Conservation (phyloP, 2,797 vertebrate genomes). For the Poecile montanus region DNA sequence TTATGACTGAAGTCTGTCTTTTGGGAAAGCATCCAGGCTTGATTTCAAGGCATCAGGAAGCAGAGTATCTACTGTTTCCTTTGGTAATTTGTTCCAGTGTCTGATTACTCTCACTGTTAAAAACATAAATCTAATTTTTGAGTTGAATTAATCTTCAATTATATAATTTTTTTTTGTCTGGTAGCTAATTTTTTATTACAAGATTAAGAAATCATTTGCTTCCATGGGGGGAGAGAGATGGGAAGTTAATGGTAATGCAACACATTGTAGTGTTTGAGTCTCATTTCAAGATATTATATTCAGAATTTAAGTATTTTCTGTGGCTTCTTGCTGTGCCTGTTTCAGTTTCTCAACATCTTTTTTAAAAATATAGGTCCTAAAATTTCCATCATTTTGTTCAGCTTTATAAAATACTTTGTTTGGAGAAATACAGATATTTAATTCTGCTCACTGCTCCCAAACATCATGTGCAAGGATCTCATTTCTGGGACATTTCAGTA, state of each 20-base stretch:
- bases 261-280: not conserved
- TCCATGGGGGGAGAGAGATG: fast-evolving
- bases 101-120: slow-evolving; percentile 23
- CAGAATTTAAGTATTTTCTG: not conserved
- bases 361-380: not conserved
- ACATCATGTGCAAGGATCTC: not conserved
- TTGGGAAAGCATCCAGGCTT: slow-evolving; percentile 12
- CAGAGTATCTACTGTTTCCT: slow-evolving; percentile 34
- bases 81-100: slow-evolving; percentile 10
- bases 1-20: slow-evolving; percentile 13
- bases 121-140: slow-evolving; percentile 43
- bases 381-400: not conserved
- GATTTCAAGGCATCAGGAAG: slow-evolving; percentile 32
- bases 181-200: not conserved
- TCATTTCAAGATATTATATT: not conserved
- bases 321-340: not conserved
- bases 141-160: not conserved
- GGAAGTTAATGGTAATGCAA: not conserved
- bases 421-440: not conserved
- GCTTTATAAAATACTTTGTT: not conserved
- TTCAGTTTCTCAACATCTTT: not conserved
- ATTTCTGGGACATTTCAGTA: not conserved
- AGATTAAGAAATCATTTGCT: not conserved
- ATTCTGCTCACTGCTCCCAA: not conserved
- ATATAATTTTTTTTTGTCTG: not conserved